A percentile compares a stretch with the other conserved stretches of the same genome.
Conservation (phyloP, 2,113 vertebrate genomes). For the Procavia capensis region DNA sequence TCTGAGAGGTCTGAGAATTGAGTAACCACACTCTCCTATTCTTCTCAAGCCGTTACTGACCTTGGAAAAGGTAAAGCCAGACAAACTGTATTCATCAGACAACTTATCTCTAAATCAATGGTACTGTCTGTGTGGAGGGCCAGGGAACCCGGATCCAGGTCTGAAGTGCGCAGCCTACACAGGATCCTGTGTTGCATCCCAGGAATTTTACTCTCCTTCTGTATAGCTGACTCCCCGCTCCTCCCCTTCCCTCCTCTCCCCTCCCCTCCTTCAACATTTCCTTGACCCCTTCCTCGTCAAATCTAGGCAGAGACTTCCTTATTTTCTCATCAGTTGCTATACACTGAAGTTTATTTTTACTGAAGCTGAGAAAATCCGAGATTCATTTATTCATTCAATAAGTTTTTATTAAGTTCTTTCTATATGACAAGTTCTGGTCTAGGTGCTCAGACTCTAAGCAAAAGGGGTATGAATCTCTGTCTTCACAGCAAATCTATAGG, state of each 20-base stretch:
- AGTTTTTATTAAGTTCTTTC: background rate
- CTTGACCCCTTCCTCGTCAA: background rate
- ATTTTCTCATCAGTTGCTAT: background rate
- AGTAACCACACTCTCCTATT: background rate
- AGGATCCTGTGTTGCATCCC: no score
- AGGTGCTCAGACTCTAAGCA: background rate
- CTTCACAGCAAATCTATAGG: no score
- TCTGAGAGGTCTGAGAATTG: background rate
- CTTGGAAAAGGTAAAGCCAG: background rate
- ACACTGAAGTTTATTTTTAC: background rate
- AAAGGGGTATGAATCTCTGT: background rate
- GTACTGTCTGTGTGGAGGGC: background rate
- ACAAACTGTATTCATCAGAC: background rate
- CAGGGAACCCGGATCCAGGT: background rate
- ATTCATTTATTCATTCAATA: background rate
- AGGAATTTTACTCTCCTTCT: background rate
- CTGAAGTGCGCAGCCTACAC: background rate
- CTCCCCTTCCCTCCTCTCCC: background rate
- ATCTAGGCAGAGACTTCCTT: background rate
- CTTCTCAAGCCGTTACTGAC: conserved; percentile 2
- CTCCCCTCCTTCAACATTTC: background rate
- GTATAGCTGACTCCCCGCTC: background rate
- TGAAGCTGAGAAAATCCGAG: background rate
- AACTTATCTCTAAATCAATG: background rate
- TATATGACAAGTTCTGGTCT: background rate